Evolutionary conservation across 2,797 vertebrate genomes (phyloP).

Genomic region (Acanthurus lineatus): DNA sequence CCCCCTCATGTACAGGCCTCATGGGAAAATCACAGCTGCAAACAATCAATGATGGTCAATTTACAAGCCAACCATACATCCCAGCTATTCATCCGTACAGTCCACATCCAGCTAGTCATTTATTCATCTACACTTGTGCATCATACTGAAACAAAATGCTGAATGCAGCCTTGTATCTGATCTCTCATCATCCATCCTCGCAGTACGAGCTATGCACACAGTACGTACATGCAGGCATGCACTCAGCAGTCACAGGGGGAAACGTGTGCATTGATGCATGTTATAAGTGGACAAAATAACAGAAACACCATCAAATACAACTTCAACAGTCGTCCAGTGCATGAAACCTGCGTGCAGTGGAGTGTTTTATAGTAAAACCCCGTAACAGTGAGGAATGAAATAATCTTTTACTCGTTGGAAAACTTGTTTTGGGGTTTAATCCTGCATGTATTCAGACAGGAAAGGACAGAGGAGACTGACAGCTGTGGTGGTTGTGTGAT

Average conservation of each 20-base stretch:
- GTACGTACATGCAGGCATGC: not conserved
- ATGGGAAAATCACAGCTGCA: slow-evolving; percentile 76
- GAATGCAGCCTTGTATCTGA: not conserved
- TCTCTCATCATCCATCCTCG: not conserved
- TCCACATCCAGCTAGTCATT: not conserved
- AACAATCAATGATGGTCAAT: slow-evolving; percentile 73
- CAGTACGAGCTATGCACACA: not conserved
- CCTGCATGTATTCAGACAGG: not conserved
- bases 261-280: not conserved
- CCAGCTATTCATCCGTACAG: slow-evolving; percentile 50
- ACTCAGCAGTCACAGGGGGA: not conserved
- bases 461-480: not conserved
- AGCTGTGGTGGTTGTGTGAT: not conserved
- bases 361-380: not conserved
- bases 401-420: not conserved
- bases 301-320: not conserved
- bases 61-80: slow-evolving; percentile 62
- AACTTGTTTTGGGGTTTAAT: not conserved
- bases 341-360: not conserved
- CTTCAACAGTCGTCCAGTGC: not conserved
- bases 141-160: slow-evolving; percentile 15
- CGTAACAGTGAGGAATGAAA: not conserved
- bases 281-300: slow-evolving; percentile 4
- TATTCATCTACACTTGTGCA: not conserved
- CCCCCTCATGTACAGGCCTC: slow-evolving; percentile 38